Evolutionary conservation across 1,140 invertebrate genomes (phyloP).

Genomic region (Xylocopa sonorina): DNA sequence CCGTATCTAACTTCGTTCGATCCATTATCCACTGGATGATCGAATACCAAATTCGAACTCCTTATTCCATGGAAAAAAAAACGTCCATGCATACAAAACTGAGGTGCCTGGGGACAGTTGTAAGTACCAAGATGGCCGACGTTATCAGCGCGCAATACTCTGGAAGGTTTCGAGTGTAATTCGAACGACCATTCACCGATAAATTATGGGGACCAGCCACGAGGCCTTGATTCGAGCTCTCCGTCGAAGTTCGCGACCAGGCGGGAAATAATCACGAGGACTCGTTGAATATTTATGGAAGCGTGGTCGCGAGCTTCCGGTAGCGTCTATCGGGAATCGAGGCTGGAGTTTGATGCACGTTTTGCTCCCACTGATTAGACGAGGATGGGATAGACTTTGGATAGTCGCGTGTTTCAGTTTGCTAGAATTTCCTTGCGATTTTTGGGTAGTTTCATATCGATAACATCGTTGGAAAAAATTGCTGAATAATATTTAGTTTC

Average conservation of each 20-base stretch:
- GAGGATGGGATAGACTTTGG: not conserved
- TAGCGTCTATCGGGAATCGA: not conserved
- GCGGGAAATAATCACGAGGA: conserved; percentile 7
- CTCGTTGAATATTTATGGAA: conserved; percentile 21
- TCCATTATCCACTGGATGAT: too few relatives aligned
- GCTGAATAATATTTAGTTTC: too few relatives aligned
- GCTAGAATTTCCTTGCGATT: not conserved
- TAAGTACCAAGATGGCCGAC: not conserved
- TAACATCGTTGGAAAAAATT: not conserved
- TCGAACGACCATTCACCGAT: not conserved
- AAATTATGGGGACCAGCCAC: not conserved
- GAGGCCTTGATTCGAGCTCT: not conserved
- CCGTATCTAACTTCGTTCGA: not conserved
- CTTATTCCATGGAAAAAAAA: too few relatives aligned
- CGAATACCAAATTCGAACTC: too few relatives aligned
- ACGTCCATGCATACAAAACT: not conserved
- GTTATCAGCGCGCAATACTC: too few relatives aligned
- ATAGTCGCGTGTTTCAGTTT: not conserved
- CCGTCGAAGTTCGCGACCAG: conserved; percentile 5
- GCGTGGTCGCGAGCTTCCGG: not conserved
- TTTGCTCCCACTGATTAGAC: not conserved
- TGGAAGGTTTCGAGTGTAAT: not conserved
- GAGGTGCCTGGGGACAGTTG: not conserved
- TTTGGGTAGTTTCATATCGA: too few relatives aligned
- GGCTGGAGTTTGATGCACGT: not conserved